Evolutionary conservation across 2,113 vertebrate species (phyloP).

Genomic region (Apistogramma diplotaenia): DNA sequence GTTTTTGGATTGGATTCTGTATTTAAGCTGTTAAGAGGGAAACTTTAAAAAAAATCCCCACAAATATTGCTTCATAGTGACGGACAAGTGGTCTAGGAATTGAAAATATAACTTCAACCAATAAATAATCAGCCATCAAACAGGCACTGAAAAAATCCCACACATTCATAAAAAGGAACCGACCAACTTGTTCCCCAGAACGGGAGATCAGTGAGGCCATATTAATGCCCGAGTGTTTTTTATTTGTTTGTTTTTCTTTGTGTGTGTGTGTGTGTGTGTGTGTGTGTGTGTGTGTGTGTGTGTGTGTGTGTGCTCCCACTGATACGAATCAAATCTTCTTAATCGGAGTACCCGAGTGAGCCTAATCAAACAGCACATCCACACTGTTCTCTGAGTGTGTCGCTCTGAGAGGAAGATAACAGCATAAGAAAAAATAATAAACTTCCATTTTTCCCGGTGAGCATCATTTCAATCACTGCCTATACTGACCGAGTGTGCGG

Average conservation of each 20-base stretch:
- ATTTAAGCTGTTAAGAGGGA: background rate
- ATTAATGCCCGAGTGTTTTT: slow-evolving; percentile 42
- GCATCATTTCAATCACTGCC: background rate
- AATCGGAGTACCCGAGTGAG: slow-evolving; percentile 39
- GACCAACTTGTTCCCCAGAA: background rate
- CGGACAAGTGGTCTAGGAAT: background rate
- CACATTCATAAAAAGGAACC: background rate
- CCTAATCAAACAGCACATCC: slow-evolving; percentile 28
- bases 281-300: slow-evolving; percentile 42
- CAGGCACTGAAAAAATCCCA: background rate
- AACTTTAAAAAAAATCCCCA: background rate
- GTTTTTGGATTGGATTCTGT: background rate
- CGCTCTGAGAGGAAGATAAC: background rate
- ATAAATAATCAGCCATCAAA: background rate
- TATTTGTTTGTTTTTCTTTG: slow-evolving; percentile 39
- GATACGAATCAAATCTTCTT: slow-evolving; percentile 62
- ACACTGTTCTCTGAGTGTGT: background rate
- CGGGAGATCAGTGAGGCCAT: slow-evolving; percentile 21
- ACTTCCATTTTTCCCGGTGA: background rate
- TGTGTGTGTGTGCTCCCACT: slow-evolving; percentile 55
- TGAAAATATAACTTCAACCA: background rate
- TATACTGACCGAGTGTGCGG: background rate
- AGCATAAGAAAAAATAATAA: background rate
- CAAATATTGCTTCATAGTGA: background rate
- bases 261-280: slow-evolving; percentile 59